phyloP scores from a whole-genome alignment of 2,888 invertebrate genomes.

The Metallyticus violacea region DNA sequence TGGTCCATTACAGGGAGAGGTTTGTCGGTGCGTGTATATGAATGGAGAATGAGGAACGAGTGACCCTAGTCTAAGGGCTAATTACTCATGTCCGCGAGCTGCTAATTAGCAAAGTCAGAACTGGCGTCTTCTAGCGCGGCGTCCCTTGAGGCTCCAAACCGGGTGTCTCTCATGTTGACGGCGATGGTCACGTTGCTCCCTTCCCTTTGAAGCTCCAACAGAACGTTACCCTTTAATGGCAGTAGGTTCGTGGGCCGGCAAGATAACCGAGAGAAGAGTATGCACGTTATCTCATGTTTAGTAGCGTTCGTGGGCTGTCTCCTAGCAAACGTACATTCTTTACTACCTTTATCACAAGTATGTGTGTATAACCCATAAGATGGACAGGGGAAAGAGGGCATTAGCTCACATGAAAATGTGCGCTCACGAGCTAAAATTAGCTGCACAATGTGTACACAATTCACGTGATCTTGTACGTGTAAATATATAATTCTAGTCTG shows the following conservation, averaged over 20 bases:
- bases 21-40: not conserved
- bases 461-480: too few species aligned
- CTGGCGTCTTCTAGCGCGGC: not conserved
- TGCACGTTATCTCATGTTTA: not conserved
- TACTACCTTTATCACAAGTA: too few species aligned
- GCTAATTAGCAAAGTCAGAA: not conserved
- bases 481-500: too few species aligned
- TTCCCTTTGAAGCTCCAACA: not conserved
- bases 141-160: not conserved
- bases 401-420: too few species aligned
- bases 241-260: not conserved
- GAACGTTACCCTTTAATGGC: constrained; percentile 4
- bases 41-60: not conserved
- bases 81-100: not conserved
- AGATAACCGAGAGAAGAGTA: not conserved
- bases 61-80: not conserved
- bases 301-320: not conserved
- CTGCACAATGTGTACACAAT: too few species aligned
- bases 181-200: not conserved
- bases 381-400: too few species aligned
- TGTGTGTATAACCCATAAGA: too few species aligned
- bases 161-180: not conserved
- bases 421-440: too few species aligned
- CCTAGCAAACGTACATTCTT: too few species aligned
- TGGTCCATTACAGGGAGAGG: not conserved